Evolutionary conservation across 2,113 vertebrate species (phyloP).

Genomic region (Nothobranchius kuhntae): DNA sequence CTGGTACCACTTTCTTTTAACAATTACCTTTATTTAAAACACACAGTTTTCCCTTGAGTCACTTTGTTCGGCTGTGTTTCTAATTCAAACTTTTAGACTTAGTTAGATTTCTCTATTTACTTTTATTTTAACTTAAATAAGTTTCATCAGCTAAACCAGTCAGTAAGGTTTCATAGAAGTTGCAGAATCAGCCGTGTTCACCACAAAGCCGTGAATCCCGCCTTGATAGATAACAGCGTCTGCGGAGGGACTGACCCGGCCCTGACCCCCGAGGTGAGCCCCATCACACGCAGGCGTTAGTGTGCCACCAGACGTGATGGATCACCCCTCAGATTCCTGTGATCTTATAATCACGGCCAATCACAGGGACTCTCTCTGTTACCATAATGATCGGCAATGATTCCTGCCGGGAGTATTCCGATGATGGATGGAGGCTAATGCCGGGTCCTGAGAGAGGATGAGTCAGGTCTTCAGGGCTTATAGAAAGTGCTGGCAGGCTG

Average conservation of each 20-base stretch:
- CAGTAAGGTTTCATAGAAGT: neutral
- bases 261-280: constrained; percentile 73
- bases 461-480: constrained; percentile 59
- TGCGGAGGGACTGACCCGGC: constrained; percentile 61
- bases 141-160: neutral
- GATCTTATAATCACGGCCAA: constrained; percentile 75
- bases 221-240: constrained; percentile 18
- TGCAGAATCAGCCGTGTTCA: neutral
- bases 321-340: constrained; percentile 75
- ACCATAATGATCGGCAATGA: constrained; percentile 79
- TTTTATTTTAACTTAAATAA: neutral
- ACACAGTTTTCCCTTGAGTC: neutral
- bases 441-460: constrained; percentile 65
- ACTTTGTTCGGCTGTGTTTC: neutral
- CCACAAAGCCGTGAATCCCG: neutral
- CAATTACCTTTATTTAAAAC: neutral
- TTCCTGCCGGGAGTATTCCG: constrained; percentile 72
- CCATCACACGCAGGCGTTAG: constrained; percentile 78
- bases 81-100: too few relatives aligned
- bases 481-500: constrained; percentile 63
- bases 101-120: neutral
- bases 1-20: neutral
- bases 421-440: constrained; percentile 74
- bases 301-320: constrained; percentile 76
- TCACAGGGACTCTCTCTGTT: constrained; percentile 66